These are phyloP conservation scores for Eledone cirrhosa DNA, from an alignment of 2,888 invertebrate species.

Conservation along the genomic window DNA sequence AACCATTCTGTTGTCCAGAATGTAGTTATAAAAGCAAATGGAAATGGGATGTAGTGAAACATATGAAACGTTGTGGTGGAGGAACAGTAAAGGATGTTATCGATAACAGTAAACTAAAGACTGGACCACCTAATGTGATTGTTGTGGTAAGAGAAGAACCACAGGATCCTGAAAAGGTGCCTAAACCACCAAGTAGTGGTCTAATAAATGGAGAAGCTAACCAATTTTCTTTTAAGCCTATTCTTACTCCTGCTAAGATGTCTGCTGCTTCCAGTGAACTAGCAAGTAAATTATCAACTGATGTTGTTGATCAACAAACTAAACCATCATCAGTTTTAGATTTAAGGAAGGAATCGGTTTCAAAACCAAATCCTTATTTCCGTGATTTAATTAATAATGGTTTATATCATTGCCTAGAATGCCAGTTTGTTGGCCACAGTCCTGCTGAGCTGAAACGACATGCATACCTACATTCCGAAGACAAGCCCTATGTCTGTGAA, in stretches of 20 bases:
- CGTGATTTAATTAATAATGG: slow-evolving; percentile 51
- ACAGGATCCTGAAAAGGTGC: slow-evolving; percentile 25
- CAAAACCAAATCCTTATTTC: slow-evolving; percentile 41
- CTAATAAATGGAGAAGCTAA: slow-evolving; percentile 34
- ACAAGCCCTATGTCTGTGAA: slow-evolving; percentile 61
- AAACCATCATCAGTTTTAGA: background rate
- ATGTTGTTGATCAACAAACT: background rate
- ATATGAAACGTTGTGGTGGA: slow-evolving; percentile 68
- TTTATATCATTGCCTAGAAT: slow-evolving; percentile 58
- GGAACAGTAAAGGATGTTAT: slow-evolving; percentile 65
- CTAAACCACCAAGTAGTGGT: slow-evolving; percentile 32
- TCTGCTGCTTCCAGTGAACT: background rate
- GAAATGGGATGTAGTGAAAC: slow-evolving; percentile 68
- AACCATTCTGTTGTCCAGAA: slow-evolving; percentile 64
- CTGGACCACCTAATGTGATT: slow-evolving; percentile 59
- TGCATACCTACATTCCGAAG: slow-evolving; percentile 61
- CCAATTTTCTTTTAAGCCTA: slow-evolving; percentile 31
- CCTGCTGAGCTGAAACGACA: slow-evolving; percentile 63
- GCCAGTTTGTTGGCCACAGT: slow-evolving; percentile 61
- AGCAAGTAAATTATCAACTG: background rate
- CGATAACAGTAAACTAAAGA: slow-evolving; percentile 56
- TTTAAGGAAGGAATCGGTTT: background rate
- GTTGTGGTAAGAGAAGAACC: slow-evolving; percentile 3
- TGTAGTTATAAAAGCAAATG: slow-evolving; percentile 66
- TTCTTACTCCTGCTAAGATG: background rate